Conservation (phyloP, 2,113 vertebrate species). For the Columba livia region DNA sequence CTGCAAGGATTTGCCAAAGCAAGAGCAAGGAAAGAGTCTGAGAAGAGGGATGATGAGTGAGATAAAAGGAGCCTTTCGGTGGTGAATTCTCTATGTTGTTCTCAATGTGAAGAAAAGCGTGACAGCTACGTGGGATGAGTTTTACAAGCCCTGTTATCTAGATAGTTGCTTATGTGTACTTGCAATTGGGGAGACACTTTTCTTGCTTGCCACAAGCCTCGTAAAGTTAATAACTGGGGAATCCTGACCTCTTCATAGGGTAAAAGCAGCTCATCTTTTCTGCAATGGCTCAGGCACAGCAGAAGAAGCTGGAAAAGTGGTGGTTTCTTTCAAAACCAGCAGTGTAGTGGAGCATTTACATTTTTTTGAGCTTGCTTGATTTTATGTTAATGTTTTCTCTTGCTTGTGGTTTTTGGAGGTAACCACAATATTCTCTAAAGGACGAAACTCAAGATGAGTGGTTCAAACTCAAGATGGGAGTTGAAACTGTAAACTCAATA, state of each 20-base stretch:
- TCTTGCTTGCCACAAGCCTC: background rate
- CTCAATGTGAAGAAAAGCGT: background rate
- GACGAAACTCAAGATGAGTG: background rate
- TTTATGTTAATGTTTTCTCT: background rate
- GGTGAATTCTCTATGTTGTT: background rate
- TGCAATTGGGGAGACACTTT: background rate
- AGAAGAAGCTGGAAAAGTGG: background rate
- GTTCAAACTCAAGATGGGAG: background rate
- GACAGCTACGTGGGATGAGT: background rate
- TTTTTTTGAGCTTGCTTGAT: background rate
- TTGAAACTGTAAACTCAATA: background rate
- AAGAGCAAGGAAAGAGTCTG: background rate
- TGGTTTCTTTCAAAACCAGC: background rate
- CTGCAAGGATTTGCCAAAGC: background rate
- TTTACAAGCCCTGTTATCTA: background rate
- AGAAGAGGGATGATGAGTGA: background rate
- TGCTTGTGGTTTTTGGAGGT: background rate
- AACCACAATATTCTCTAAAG: background rate
- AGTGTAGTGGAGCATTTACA: background rate
- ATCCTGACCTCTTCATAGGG: background rate
- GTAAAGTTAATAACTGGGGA: background rate
- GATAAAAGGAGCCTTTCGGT: background rate
- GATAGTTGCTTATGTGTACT: background rate
- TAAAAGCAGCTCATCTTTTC: background rate
- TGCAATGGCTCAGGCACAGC: background rate